phyloP scores from a whole-genome alignment of 2,888 invertebrate species.

The Dermolepida albohirtum region DNA sequence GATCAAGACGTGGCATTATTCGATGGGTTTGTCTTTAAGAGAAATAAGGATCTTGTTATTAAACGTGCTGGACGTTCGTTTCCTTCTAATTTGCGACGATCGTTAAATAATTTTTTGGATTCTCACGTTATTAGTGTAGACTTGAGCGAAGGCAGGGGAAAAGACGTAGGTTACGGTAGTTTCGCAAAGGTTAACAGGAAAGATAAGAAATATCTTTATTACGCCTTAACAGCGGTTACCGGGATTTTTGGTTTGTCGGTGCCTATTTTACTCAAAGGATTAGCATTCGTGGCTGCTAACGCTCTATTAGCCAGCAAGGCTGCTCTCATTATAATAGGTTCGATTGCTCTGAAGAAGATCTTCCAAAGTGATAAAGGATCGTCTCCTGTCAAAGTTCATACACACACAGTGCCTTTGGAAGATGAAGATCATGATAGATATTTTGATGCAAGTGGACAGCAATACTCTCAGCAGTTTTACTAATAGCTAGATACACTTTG shows the following conservation, averaged over 20 bases:
- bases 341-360: constrained; percentile 77
- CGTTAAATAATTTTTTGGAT: constrained; percentile 72
- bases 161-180: constrained; percentile 45
- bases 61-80: constrained; percentile 39
- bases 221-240: constrained; percentile 60
- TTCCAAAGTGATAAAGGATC: constrained; percentile 73
- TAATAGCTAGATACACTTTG: not conserved
- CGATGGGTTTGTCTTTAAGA: constrained; percentile 57
- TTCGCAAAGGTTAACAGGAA: constrained; percentile 47
- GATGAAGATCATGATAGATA: constrained; percentile 55
- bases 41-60: constrained; percentile 53
- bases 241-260: constrained; percentile 73
- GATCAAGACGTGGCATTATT: constrained; percentile 58
- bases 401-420: constrained; percentile 66
- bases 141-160: constrained; percentile 58
- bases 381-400: constrained; percentile 74
- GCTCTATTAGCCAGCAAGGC: constrained; percentile 80
- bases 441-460: constrained; percentile 10
- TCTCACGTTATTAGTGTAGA: constrained; percentile 76
- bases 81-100: constrained; percentile 61
- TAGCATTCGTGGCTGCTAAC: constrained; percentile 78
- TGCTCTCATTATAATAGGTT: constrained; percentile 78
- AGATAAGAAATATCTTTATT: constrained; percentile 52
- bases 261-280: constrained; percentile 76
- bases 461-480: not conserved